A percentile compares a stretch with the other conserved stretches of the same genome.
Evolutionary conservation across 2,888 invertebrate species (phyloP).

Genomic region (Zaprionus lineosus): DNA sequence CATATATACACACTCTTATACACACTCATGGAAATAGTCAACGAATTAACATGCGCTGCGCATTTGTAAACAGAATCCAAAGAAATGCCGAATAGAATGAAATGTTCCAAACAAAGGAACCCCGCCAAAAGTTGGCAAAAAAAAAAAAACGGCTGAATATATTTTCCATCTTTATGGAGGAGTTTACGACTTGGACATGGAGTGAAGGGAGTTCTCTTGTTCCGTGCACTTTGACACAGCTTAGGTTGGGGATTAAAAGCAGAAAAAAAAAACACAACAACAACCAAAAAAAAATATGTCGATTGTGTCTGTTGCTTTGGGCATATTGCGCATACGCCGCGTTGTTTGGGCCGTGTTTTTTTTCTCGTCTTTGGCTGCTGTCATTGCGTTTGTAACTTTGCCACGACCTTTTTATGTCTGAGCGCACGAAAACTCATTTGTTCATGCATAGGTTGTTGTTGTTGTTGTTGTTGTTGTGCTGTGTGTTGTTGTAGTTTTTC

Average conservation of each 20-base stretch:
- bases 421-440: conserved; percentile 63
- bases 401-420: conserved; percentile 60
- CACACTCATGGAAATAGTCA: too few relatives aligned
- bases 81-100: conserved; percentile 40
- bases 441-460: conserved; percentile 53
- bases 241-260: conserved; percentile 20
- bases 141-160: too few relatives aligned
- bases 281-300: conserved; percentile 29
- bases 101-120: conserved; percentile 27
- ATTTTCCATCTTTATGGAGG: too few relatives aligned
- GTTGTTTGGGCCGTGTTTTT: conserved; percentile 22
- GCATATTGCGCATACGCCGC: conserved; percentile 45
- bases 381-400: conserved; percentile 61
- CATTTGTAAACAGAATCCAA: conserved; percentile 39
- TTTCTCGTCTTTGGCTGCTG: conserved; percentile 30
- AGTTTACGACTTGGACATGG: not conserved
- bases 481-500: conserved; percentile 58
- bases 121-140: too few relatives aligned
- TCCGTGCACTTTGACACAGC: conserved; percentile 54
- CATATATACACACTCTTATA: too few relatives aligned
- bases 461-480: conserved; percentile 20
- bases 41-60: too few relatives aligned
- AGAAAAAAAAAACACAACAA: not conserved
- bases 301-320: conserved; percentile 43
- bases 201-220: conserved; percentile 41